Conservation (phyloP, 1,140 invertebrate genomes). For the Solen grandis region DNA sequence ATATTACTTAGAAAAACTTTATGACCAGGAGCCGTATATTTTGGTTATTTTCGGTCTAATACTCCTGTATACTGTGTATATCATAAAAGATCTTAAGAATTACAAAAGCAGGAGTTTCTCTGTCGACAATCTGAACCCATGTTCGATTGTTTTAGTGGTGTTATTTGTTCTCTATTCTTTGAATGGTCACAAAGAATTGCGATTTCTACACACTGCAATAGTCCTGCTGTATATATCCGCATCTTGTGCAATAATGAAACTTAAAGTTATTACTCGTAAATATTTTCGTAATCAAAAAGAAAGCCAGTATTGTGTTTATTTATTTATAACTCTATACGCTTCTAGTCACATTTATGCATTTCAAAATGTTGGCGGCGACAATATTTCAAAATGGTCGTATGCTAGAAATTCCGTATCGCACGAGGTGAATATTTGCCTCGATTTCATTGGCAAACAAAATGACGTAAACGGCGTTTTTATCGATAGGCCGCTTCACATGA, state of each 20-base stretch:
- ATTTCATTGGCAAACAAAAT: slow-evolving; percentile 66
- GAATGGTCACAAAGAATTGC: slow-evolving; percentile 71
- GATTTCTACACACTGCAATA: slow-evolving; percentile 74
- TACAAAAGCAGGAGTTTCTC: neutral
- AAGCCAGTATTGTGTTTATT: slow-evolving; percentile 15
- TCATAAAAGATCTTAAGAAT: too few relatives aligned
- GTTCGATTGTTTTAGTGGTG: slow-evolving; percentile 46
- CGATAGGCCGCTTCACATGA: slow-evolving; percentile 70
- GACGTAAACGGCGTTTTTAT: slow-evolving; percentile 76
- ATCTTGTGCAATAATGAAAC: slow-evolving; percentile 36
- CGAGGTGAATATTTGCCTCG: slow-evolving; percentile 71
- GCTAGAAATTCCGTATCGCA: slow-evolving; percentile 57
- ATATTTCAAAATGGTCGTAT: slow-evolving; percentile 66
- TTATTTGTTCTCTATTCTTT: slow-evolving; percentile 68
- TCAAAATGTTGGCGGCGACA: slow-evolving; percentile 33
- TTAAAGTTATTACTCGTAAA: neutral
- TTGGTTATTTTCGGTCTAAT: too few relatives aligned
- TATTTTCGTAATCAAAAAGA: slow-evolving; percentile 13
- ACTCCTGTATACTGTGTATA: too few relatives aligned
- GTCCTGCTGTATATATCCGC: slow-evolving; percentile 64
- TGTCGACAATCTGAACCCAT: neutral
- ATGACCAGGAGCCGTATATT: too few relatives aligned
- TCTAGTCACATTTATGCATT: slow-evolving; percentile 55
- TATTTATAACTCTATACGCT: slow-evolving; percentile 32
- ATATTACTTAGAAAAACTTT: too few relatives aligned